Evolutionary conservation across 2,888 invertebrate species (phyloP).

Genomic region (Tinea trinotella): DNA sequence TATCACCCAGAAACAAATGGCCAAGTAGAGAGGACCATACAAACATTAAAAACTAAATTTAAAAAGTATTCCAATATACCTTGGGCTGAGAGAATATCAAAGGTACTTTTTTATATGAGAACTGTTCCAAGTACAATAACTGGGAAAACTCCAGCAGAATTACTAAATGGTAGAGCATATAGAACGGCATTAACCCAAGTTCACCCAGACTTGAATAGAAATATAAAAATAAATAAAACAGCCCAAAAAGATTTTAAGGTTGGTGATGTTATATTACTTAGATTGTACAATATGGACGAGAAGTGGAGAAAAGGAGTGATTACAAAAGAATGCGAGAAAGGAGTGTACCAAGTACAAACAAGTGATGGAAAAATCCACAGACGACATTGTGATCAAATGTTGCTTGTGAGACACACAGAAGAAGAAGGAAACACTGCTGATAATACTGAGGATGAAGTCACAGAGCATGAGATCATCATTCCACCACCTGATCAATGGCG

Average conservation of each 20-base stretch:
- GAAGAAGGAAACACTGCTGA: not conserved
- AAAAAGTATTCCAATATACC: constrained; percentile 1
- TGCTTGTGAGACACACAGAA: not conserved
- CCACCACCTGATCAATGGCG: constrained; percentile 6
- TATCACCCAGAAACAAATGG: constrained; percentile 22
- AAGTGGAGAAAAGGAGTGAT: constrained; percentile 15
- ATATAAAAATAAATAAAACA: not conserved
- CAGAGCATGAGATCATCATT: not conserved
- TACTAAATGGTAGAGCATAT: constrained; percentile 16
- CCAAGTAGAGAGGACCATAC: constrained; percentile 20
- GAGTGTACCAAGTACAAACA: not conserved
- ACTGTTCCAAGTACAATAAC: constrained; percentile 21
- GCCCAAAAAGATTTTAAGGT: not conserved
- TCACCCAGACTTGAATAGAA: constrained; percentile 19
- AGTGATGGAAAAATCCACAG: not conserved
- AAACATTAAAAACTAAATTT: constrained; percentile 21
- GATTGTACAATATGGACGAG: constrained; percentile 7
- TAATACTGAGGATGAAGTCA: not conserved
- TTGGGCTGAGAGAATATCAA: constrained; percentile 21
- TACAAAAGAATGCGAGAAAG: not conserved
- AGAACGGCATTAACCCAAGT: constrained; percentile 17
- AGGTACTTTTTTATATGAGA: constrained; percentile 20
- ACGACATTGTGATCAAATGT: constrained; percentile 15
- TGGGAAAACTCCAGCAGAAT: constrained; percentile 21
- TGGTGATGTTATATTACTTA: not conserved